Percentiles rank a stretch among this genome's conserved stretches.
These are phyloP conservation scores for Clavelina lepadiformis DNA, from an alignment of 23 tunicate species.

Conservation along the genomic window DNA sequence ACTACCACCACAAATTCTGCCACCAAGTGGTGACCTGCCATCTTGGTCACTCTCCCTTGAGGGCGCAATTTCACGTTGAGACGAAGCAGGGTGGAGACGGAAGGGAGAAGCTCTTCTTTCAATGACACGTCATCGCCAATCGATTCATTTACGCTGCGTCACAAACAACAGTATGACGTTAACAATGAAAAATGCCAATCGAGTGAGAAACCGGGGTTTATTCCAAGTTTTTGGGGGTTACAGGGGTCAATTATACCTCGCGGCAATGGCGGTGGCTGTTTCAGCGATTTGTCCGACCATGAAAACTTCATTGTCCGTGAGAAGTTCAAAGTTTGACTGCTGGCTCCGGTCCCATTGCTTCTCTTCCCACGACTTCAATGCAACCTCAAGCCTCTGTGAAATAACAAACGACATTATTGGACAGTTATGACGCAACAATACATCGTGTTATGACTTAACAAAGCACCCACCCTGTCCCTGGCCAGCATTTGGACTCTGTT, in stretches of 20 bases:
- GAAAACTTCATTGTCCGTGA: constrained; percentile 62
- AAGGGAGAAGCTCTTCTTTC: constrained; percentile 47
- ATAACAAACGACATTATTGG: background rate
- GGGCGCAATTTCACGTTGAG: constrained; percentile 69
- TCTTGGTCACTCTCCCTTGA: constrained; percentile 37
- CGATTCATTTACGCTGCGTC: constrained; percentile 40
- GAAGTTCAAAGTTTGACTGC: constrained; percentile 11
- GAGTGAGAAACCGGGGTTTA: too few relatives aligned
- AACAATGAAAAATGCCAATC: background rate
- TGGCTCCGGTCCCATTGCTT: constrained; percentile 34
- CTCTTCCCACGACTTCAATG: constrained; percentile 85
- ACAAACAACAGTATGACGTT: background rate
- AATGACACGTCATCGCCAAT: constrained; percentile 14
- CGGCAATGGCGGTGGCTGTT: constrained; percentile 55
- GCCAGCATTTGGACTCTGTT: constrained; percentile 96
- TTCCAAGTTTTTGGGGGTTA: too few relatives aligned
- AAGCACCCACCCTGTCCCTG: constrained; percentile 68
- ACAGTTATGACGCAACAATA: too few relatives aligned
- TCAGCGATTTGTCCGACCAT: constrained; percentile 59
- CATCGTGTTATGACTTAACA: too few relatives aligned
- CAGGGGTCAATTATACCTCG: constrained; percentile 39
- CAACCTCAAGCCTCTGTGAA: constrained; percentile 64
- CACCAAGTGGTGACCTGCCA: constrained; percentile 38
- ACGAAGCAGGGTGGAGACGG: constrained; percentile 47
- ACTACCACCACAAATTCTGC: constrained; percentile 45